A percentile compares a stretch with the other conserved stretches of the same genome.
These are phyloP conservation scores for Glomeris maerens DNA, from an alignment of 1,140 invertebrate species.

Conservation along the genomic window DNA sequence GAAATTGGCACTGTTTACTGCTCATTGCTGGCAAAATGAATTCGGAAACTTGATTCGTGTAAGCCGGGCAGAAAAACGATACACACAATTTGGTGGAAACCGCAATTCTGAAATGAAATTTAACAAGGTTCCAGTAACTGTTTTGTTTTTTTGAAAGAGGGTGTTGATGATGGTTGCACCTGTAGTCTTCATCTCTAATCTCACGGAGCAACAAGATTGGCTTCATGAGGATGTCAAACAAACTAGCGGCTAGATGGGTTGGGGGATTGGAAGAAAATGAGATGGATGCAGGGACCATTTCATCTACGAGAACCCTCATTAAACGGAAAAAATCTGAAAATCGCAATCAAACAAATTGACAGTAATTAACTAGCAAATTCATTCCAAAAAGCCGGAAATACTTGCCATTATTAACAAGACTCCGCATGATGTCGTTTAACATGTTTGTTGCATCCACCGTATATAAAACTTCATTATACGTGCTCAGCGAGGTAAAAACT, in stretches of 20 bases:
- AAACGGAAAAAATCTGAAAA: neutral
- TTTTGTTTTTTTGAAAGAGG: constrained; percentile 1
- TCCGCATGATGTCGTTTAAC: constrained; percentile 23
- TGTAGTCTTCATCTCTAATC: neutral
- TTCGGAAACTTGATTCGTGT: neutral
- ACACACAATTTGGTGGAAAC: neutral
- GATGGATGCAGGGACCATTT: too few relatives aligned
- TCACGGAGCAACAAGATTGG: constrained; percentile 38
- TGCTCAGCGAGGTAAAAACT: constrained; percentile 49
- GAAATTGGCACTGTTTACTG: neutral
- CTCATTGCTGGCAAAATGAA: neutral
- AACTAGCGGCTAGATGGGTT: too few relatives aligned
- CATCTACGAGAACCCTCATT: too few relatives aligned
- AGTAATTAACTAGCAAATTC: neutral
- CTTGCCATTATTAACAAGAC: constrained; percentile 10
- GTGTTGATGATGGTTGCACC: neutral
- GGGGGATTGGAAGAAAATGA: too few relatives aligned
- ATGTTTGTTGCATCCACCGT: constrained; percentile 29
- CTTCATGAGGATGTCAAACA: constrained; percentile 58
- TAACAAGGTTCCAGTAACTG: neutral
- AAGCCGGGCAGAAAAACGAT: neutral
- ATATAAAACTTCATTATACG: constrained; percentile 28
- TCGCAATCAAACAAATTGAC: neutral
- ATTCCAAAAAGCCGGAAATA: neutral
- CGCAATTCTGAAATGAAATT: neutral